Base-by-base conservation (phyloP, 2,888 invertebrate genomes). In the Calliscelio sp. region DNA sequence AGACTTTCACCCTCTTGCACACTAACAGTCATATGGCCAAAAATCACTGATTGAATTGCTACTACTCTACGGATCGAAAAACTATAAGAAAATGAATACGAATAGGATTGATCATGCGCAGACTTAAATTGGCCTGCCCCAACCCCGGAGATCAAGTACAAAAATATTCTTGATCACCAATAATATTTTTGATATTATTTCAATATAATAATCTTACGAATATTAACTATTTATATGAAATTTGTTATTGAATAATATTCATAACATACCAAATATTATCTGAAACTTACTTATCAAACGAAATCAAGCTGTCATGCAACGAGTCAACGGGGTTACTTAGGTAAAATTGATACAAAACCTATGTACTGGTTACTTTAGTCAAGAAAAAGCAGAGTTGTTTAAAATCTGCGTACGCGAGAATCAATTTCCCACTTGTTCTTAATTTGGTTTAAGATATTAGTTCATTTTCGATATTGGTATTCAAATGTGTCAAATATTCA, bases 401-500 rank as follows among this genome's bases (percentile, higher is more conserved):
- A 22, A 78, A 70, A 74, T 78, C 78, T 78, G 73, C 78, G 82
- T 66, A 66, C 63, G 38, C 51, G 70, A 46, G 16, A 51, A 83
- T 68, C 53, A 63, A 66, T n/a, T 55, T 85, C 22, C 51, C 66
- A 59, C 66, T 79, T 46, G 55, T 53, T 75, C n/a, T n/a, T n/a
- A n/a, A n/a, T n/a, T n/a, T n/a, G n/a, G n/a, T n/a, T n/a, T n/a
- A n/a, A n/a, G n/a, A n/a, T n/a, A n/a, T n/a, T n/a, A n/a, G n/a
- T n/a, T n/a, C n/a, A n/a, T 63, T 28, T 8, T 71, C 59, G 77
- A 81, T 93, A 93, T 93, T 93, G 93, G 93, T 93, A 93, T 93
- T 93, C 93, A 93, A 93, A 93, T 93, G 93, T 92, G 89, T 89
- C 81, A 87, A 86, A 87, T n/a, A n/a, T 88, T 86, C 80, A 85